These are phyloP conservation scores for Bambusicola thoracicus DNA, from an alignment of 2,113 vertebrate genomes.

Conservation along the genomic window DNA sequence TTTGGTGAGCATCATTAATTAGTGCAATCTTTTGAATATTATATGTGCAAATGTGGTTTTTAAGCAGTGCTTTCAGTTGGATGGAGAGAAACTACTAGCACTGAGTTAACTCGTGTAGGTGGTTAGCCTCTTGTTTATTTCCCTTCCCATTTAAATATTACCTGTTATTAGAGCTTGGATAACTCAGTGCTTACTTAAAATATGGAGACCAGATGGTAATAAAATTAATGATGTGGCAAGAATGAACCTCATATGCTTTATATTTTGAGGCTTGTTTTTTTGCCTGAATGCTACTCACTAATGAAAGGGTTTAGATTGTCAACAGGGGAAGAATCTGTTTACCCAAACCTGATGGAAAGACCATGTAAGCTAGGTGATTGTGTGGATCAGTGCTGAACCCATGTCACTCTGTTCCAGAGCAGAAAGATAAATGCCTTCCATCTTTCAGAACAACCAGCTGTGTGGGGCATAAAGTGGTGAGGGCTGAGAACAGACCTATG, in stretches of 20 bases:
- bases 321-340: conserved; percentile 31
- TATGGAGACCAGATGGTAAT: conserved; percentile 58
- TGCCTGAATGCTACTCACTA: conserved; percentile 12
- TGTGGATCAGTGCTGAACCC: neutral
- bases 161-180: conserved; percentile 49
- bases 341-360: conserved; percentile 5
- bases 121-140: conserved; percentile 16
- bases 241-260: conserved; percentile 49
- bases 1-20: conserved; percentile 80
- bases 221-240: conserved; percentile 65
- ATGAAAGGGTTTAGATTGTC: conserved; percentile 21
- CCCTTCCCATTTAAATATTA: conserved; percentile 34
- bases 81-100: neutral
- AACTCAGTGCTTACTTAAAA: conserved; percentile 25
- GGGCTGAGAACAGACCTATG: conserved; percentile 19
- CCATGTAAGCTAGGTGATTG: neutral
- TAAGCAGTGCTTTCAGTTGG: neutral
- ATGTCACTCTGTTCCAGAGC: neutral
- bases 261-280: conserved; percentile 32
- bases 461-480: neutral
- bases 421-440: neutral
- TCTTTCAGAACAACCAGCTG: neutral
- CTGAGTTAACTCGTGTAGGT: neutral
- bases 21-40: neutral
- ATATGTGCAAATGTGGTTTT: neutral